Evolutionary conservation across 92 coral and sea anemone genomes (phyloP).

Genomic region (Epizoanthus illoricatus): DNA sequence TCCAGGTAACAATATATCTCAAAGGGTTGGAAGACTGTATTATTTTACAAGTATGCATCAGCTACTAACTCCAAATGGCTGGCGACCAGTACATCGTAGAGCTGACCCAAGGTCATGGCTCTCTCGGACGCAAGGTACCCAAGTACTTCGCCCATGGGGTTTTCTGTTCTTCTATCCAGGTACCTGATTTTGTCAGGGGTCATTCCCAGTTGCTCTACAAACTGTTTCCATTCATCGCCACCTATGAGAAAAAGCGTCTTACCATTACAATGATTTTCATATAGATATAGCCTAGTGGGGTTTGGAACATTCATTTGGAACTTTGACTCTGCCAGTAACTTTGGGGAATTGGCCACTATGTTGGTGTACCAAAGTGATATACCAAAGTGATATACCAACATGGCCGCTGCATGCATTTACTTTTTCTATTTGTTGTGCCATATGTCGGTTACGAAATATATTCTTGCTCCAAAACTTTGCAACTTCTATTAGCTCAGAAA

Average conservation of each 20-base stretch:
- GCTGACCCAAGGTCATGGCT: background rate
- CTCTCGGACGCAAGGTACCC: constrained; percentile 11
- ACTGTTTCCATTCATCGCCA: constrained; percentile 31
- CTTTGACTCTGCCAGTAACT: no score
- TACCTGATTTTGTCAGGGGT: constrained; percentile 23
- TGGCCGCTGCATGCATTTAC: no score
- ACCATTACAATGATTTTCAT: no score
- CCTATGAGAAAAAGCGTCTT: background rate
- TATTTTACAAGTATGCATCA: constrained; percentile 9
- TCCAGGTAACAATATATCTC: background rate
- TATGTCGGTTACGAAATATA: no score
- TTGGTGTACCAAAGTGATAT: no score
- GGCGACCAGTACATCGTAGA: constrained; percentile 22
- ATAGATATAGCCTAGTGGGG: no score
- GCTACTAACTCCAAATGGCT: background rate
- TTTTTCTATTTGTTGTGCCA: no score
- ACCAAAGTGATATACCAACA: no score
- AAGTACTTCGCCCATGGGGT: background rate
- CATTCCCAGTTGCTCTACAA: constrained; percentile 35
- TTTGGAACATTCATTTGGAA: no score
- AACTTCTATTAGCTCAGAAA: no score
- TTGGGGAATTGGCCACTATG: no score
- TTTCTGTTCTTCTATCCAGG: constrained; percentile 14
- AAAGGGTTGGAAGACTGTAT: background rate
- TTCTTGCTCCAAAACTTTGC: no score